Conservation (phyloP, 1,140 invertebrate genomes). For the Spodoptera frugiperda region DNA sequence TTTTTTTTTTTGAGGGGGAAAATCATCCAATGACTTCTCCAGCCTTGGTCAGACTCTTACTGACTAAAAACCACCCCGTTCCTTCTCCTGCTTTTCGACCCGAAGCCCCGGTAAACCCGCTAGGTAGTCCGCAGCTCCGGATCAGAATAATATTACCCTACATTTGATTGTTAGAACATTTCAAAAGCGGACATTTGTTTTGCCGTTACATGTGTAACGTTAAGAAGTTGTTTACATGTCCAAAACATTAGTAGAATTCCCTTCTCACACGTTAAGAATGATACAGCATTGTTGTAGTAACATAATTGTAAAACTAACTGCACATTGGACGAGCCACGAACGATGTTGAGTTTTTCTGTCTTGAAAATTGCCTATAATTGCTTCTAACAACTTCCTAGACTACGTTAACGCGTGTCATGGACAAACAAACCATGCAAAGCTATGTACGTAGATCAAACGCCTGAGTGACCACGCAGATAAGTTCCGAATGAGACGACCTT, state of each 20-base stretch:
- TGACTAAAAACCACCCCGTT: too few relatives aligned
- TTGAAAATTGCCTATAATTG: slow-evolving; percentile 69
- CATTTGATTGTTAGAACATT: slow-evolving; percentile 21
- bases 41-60: too few relatives aligned
- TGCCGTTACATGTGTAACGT: slow-evolving; percentile 11
- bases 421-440: slow-evolving; percentile 13
- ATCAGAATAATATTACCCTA: neutral
- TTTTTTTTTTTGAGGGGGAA: too few relatives aligned
- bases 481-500: slow-evolving; percentile 35
- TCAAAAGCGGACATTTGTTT: slow-evolving; percentile 28
- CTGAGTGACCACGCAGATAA: slow-evolving; percentile 29
- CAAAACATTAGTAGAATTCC: neutral
- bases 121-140: too few relatives aligned
- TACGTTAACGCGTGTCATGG: slow-evolving; percentile 47
- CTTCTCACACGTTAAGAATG: neutral
- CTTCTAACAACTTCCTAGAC: slow-evolving; percentile 66
- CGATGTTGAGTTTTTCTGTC: slow-evolving; percentile 56
- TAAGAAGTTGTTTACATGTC: slow-evolving; percentile 10
- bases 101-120: too few relatives aligned
- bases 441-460: slow-evolving; percentile 10
- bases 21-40: too few relatives aligned
- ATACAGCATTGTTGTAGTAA: slow-evolving; percentile 9
- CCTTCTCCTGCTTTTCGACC: too few relatives aligned
- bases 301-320: slow-evolving; percentile 21
- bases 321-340: slow-evolving; percentile 18